phyloP scores from a whole-genome alignment of 2,888 invertebrate species.

The Strigamia maritima region DNA sequence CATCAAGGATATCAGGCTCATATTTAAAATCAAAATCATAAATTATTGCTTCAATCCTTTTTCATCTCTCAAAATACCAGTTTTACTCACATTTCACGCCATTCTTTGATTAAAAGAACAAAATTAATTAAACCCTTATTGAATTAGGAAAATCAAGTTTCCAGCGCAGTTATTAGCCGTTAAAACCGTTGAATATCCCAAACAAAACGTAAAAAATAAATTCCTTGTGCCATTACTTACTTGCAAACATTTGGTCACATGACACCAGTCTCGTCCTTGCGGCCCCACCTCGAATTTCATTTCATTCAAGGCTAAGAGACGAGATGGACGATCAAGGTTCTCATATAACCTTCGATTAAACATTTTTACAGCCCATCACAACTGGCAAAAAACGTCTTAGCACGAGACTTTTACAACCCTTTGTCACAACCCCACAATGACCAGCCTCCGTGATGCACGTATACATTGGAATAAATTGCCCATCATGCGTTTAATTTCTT shows the following conservation, averaged over 20 bases:
- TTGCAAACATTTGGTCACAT: background rate
- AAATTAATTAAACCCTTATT: no score
- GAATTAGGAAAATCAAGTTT: no score
- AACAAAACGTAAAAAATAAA: background rate
- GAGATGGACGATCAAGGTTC: conserved; percentile 10
- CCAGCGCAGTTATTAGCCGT: no score
- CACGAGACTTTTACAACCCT: background rate
- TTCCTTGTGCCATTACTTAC: background rate
- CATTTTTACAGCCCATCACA: background rate
- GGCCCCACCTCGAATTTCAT: conserved; percentile 15
- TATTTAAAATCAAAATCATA: no score
- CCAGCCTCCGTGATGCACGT: background rate
- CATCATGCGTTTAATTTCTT: conserved; percentile 5
- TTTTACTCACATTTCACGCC: no score
- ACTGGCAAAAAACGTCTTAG: background rate
- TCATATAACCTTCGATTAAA: background rate
- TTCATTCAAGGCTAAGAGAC: conserved; percentile 15
- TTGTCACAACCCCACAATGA: background rate
- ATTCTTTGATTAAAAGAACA: no score
- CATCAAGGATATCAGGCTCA: background rate
- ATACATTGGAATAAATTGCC: background rate
- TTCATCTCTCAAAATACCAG: no score
- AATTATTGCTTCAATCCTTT: no score
- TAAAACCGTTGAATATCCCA: background rate
- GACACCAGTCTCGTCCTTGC: background rate